Percentiles rank a stretch among this genome's conserved stretches.
phyloP scores from a whole-genome alignment of 2,888 invertebrate species.

The Drosophila austrosaltans region DNA sequence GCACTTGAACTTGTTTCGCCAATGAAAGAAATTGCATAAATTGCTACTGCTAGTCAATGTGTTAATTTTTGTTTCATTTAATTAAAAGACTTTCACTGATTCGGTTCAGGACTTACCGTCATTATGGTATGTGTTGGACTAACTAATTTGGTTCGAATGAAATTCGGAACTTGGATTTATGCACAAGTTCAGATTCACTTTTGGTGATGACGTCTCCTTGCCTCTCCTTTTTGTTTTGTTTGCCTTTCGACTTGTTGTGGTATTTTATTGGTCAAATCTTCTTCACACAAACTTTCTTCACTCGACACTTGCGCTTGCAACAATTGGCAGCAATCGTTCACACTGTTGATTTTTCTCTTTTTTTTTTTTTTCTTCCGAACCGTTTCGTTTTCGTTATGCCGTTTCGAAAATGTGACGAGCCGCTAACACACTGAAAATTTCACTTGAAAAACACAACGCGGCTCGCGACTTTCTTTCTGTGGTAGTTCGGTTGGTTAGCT shows the following conservation, averaged over 20 bases:
- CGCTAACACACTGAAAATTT: conserved; percentile 57
- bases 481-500: background rate
- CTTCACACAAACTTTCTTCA: conserved; percentile 64
- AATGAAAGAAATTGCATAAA: conserved; percentile 63
- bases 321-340: conserved; percentile 25
- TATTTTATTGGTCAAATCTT: conserved; percentile 26
- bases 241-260: conserved; percentile 3
- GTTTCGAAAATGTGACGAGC: conserved; percentile 24
- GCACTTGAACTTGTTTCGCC: conserved; percentile 75
- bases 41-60: conserved; percentile 16
- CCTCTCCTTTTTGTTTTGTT: conserved; percentile 22
- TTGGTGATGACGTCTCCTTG: conserved; percentile 33
- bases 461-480: conserved; percentile 70
- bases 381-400: conserved; percentile 57
- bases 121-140: conserved; percentile 34
- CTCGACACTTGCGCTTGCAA: conserved; percentile 25
- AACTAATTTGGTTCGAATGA: conserved; percentile 15
- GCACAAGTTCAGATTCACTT: conserved; percentile 52
- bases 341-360: conserved; percentile 31
- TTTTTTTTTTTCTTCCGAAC: conserved; percentile 36
- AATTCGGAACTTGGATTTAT: conserved; percentile 43
- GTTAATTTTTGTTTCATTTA: conserved; percentile 55
- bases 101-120: conserved; percentile 63
- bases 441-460: conserved; percentile 50
- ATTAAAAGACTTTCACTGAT: conserved; percentile 62